Evolutionary conservation across 2,113 vertebrate genomes (phyloP).

Genomic region (Takifugu flavidus): DNA sequence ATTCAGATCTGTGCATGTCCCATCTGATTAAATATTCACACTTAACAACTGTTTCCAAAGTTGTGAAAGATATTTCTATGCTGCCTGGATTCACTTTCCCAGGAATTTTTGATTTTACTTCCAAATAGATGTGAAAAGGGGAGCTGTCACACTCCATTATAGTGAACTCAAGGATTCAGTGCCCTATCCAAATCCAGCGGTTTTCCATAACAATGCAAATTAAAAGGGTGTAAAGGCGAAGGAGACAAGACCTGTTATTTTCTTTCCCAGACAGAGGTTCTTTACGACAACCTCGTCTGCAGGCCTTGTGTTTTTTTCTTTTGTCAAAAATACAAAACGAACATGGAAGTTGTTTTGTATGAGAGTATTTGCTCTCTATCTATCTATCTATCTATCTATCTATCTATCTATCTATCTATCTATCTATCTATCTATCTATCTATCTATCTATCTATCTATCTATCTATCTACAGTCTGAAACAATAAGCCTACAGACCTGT

Average conservation of each 20-base stretch:
- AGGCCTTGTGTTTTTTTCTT: slow-evolving; percentile 47
- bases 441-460: not conserved
- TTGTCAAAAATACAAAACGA: slow-evolving; percentile 40
- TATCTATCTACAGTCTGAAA: not conserved
- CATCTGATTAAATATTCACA: slow-evolving; percentile 17
- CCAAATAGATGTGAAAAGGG: slow-evolving; percentile 68
- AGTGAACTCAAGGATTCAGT: slow-evolving; percentile 70
- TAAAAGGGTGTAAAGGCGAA: slow-evolving; percentile 67
- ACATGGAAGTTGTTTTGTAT: slow-evolving; percentile 64
- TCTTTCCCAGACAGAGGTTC: slow-evolving; percentile 59
- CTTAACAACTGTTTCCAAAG: slow-evolving; percentile 55
- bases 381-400: too few relatives aligned
- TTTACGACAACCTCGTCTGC: slow-evolving; percentile 65
- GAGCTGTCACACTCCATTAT: slow-evolving; percentile 75
- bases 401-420: not conserved
- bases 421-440: slow-evolving; percentile 4
- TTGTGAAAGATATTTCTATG: slow-evolving; percentile 43
- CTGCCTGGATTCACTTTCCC: slow-evolving; percentile 64
- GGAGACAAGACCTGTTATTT: slow-evolving; percentile 68
- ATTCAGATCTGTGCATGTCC: slow-evolving; percentile 20
- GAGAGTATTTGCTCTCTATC: slow-evolving; percentile 30
- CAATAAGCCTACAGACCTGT: too few relatives aligned
- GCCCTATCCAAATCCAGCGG: slow-evolving; percentile 71
- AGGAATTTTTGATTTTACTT: slow-evolving; percentile 70
- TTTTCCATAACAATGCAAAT: slow-evolving; percentile 76